These are phyloP conservation scores for Diogma glabrata DNA, from an alignment of 2,888 invertebrate species.

Conservation along the genomic window DNA sequence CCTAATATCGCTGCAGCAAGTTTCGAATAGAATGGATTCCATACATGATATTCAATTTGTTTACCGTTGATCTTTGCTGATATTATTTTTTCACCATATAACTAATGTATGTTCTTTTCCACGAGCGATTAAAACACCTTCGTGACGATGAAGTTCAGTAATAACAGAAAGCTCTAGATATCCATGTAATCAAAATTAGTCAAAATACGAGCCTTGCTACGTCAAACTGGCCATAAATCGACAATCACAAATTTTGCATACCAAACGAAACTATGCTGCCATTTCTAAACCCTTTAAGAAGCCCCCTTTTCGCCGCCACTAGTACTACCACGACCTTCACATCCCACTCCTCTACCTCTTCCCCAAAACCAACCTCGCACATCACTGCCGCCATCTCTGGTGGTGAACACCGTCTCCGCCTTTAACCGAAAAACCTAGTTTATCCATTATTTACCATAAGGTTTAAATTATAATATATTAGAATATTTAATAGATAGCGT, in stretches of 20 bases:
- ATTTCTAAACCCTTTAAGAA: slow-evolving; percentile 84
- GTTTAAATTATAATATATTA: background rate
- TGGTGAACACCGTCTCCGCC: slow-evolving; percentile 24
- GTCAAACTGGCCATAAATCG: too few relatives aligned
- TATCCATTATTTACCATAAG: background rate
- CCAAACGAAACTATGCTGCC: slow-evolving; percentile 69
- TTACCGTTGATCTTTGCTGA: slow-evolving; percentile 71
- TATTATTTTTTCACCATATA: slow-evolving; percentile 94
- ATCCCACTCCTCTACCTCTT: slow-evolving; percentile 38
- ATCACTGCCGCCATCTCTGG: slow-evolving; percentile 34
- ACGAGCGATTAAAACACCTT: slow-evolving; percentile 92
- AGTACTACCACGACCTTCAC: slow-evolving; percentile 41
- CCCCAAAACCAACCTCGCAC: slow-evolving; percentile 38
- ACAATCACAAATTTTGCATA: too few relatives aligned
- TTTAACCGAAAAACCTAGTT: slow-evolving; percentile 13
- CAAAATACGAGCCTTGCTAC: too few relatives aligned
- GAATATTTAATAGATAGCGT: too few relatives aligned
- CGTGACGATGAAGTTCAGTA: slow-evolving; percentile 94
- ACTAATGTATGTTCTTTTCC: slow-evolving; percentile 97
- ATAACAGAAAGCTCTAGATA: too few relatives aligned
- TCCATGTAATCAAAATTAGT: too few relatives aligned
- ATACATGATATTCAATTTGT: slow-evolving; percentile 95
- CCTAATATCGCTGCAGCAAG: slow-evolving; percentile 96
- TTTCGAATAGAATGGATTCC: slow-evolving; percentile 99
- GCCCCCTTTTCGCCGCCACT: slow-evolving; percentile 51